phyloP scores from a whole-genome alignment of 2,113 vertebrate genomes.

The Chrysemys picta region DNA sequence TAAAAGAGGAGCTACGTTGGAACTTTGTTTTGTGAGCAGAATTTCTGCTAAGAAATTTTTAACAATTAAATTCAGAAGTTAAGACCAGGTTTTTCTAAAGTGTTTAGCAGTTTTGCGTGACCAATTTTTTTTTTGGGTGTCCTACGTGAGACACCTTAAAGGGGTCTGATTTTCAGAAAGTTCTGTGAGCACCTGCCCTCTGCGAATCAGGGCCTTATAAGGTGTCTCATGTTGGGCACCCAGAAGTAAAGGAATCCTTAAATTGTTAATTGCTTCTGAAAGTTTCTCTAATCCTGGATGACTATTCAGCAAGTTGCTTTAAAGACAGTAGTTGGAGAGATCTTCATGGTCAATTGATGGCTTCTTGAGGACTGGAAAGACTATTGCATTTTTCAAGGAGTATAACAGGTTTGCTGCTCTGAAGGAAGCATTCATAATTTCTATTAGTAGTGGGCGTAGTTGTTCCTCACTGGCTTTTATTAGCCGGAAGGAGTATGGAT shows the following conservation, averaged over 20 bases:
- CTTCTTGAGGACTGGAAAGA: not conserved
- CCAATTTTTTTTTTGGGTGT: not conserved
- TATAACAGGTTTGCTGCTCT: not conserved
- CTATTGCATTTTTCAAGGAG: not conserved
- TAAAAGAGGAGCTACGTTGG: no score
- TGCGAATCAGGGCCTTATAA: no score
- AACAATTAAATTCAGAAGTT: no score
- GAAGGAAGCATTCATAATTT: not conserved
- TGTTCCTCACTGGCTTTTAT: not conserved
- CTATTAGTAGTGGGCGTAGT: not conserved
- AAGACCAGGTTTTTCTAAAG: not conserved
- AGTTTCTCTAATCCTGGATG: not conserved
- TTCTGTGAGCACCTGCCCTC: not conserved
- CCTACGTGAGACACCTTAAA: not conserved
- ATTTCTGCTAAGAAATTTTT: no score
- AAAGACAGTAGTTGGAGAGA: not conserved
- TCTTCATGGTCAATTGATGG: not conserved
- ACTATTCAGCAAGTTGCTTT: not conserved
- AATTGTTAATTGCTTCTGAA: not conserved
- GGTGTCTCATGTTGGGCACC: no score
- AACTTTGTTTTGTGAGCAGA: no score
- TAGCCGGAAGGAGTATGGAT: not conserved
- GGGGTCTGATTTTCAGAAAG: not conserved
- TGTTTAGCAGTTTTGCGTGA: not conserved
- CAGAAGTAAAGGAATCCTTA: no score